phyloP scores from a whole-genome alignment of 2,888 invertebrate species.

The Tromatobia lineatoria region DNA sequence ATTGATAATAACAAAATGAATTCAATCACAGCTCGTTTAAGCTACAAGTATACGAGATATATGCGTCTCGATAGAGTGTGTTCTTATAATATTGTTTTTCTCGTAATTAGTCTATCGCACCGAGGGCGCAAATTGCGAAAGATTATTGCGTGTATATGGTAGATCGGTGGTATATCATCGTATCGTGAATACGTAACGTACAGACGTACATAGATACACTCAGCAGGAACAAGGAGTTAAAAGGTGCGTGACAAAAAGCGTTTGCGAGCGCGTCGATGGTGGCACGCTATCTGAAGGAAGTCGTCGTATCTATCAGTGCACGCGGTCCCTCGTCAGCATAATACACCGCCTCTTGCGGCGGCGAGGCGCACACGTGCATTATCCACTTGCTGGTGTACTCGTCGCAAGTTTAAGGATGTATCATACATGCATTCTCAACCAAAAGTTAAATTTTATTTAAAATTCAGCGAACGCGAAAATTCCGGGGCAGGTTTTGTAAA shows the following conservation, averaged over 20 bases:
- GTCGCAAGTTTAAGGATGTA: conserved; percentile 3
- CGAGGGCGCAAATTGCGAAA: conserved; percentile 51
- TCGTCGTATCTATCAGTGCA: conserved; percentile 71
- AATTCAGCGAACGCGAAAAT: too few species aligned
- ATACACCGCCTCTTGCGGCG: not conserved
- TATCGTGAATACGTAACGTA: conserved; percentile 28
- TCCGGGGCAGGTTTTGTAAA: too few species aligned
- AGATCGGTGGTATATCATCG: conserved; percentile 57
- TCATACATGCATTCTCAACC: too few species aligned
- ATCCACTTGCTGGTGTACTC: conserved; percentile 25
- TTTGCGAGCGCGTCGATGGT: conserved; percentile 49
- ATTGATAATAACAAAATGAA: conserved; percentile 2
- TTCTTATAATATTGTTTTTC: conserved; percentile 34
- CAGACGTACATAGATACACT: conserved; percentile 1
- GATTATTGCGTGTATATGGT: conserved; percentile 48
- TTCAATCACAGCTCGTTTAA: not conserved
- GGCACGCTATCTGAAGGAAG: conserved; percentile 79
- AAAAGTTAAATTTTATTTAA: too few species aligned
- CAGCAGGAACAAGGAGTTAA: conserved; percentile 43
- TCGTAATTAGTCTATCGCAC: conserved; percentile 50
- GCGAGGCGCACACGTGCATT: conserved; percentile 32
- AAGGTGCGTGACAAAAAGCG: conserved; percentile 64
- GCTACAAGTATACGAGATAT: not conserved
- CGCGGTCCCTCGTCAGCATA: conserved; percentile 19
- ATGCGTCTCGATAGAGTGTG: not conserved